These are phyloP conservation scores for Muraenolepis orangiensis DNA, from an alignment of 2,797 vertebrate species.

Conservation along the genomic window DNA sequence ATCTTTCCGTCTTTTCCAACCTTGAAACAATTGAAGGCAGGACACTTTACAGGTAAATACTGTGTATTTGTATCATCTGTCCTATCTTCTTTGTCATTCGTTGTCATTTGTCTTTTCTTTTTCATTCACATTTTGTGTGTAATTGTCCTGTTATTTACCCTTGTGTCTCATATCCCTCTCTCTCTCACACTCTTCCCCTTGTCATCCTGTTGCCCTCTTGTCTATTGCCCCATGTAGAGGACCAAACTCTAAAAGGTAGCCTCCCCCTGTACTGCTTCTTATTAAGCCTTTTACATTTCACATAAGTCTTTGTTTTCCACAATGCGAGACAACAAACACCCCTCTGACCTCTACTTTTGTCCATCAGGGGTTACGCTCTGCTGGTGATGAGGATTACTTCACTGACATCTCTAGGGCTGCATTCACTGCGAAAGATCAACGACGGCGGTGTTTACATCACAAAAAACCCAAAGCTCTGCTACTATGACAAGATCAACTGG, in stretches of 20 bases:
- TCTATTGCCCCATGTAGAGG: slow-evolving; percentile 54
- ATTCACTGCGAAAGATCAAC: slow-evolving; percentile 83
- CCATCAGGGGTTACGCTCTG: slow-evolving; percentile 81
- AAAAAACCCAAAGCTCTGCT: slow-evolving; percentile 86
- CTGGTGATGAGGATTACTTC: slow-evolving; percentile 84
- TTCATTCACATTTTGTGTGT: slow-evolving; percentile 1
- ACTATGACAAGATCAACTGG: slow-evolving; percentile 86
- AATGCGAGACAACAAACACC: neutral
- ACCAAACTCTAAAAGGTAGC: slow-evolving; percentile 60
- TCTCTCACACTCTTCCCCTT: slow-evolving; percentile 12
- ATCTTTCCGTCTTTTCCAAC: slow-evolving; percentile 80
- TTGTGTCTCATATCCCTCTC: slow-evolving; percentile 33
- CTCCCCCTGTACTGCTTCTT: neutral
- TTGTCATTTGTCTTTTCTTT: too few relatives aligned
- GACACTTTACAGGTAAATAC: slow-evolving; percentile 66
- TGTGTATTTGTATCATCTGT: slow-evolving; percentile 4
- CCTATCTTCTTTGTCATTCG: slow-evolving; percentile 14
- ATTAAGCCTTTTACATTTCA: neutral
- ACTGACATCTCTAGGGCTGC: slow-evolving; percentile 84
- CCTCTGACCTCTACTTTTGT: neutral
- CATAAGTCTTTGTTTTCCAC: neutral
- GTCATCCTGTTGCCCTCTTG: neutral
- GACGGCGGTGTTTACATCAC: slow-evolving; percentile 86
- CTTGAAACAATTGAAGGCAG: slow-evolving; percentile 75
- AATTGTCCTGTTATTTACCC: slow-evolving; percentile 11